These are phyloP conservation scores for Semnornis frantzii DNA, from an alignment of 2,113 vertebrate genomes.

Conservation along the genomic window DNA sequence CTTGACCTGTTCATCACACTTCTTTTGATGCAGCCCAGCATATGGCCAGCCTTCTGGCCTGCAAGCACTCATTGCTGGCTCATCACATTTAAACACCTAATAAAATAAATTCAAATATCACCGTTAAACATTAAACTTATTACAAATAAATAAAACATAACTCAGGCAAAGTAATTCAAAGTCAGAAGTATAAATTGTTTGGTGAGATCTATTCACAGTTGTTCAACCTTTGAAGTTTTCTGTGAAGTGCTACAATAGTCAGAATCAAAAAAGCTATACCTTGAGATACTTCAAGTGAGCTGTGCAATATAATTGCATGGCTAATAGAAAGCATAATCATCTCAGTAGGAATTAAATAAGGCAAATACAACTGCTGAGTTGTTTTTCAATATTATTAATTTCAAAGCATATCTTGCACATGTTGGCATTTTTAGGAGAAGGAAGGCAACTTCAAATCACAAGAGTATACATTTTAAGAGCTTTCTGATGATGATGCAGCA, in stretches of 20 bases:
- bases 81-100: too few species aligned
- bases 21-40: too few species aligned
- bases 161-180: neutral
- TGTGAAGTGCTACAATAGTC: conserved; percentile 49
- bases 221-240: conserved; percentile 61
- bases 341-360: conserved; percentile 72
- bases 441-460: conserved; percentile 44
- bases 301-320: conserved; percentile 72
- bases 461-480: conserved; percentile 32
- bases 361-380: conserved; percentile 68
- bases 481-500: conserved; percentile 42
- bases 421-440: conserved; percentile 39
- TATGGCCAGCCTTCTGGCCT: too few species aligned
- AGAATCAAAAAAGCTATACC: conserved; percentile 63
- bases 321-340: conserved; percentile 76
- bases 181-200: conserved; percentile 9
- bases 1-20: too few species aligned
- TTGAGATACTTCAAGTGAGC: conserved; percentile 63
- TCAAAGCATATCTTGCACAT: conserved; percentile 52
- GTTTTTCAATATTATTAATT: conserved; percentile 74
- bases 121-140: neutral
- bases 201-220: neutral
- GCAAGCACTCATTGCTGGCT: too few species aligned
- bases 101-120: neutral
- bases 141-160: neutral